A percentile compares a stretch with the other conserved stretches of the same genome.
Conservation (phyloP, 2,797 vertebrate genomes). For the Euphonia xanthogaster region DNA sequence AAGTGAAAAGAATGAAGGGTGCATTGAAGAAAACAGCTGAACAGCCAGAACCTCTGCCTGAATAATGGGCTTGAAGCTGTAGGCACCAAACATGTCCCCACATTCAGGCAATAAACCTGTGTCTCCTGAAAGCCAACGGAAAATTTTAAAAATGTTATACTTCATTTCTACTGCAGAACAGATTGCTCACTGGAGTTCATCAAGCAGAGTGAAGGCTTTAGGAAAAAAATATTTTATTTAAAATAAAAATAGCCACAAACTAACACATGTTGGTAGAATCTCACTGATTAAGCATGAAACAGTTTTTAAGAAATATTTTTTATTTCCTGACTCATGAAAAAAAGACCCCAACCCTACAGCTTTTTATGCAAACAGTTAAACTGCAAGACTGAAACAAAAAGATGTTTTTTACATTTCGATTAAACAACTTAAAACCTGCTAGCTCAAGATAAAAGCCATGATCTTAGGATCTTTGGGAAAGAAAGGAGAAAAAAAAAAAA, state of each 20-base stretch:
- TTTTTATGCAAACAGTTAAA: neutral
- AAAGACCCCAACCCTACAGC: neutral
- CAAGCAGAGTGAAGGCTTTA: neutral
- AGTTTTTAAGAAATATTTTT: neutral
- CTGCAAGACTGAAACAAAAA: neutral
- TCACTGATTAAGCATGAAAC: neutral
- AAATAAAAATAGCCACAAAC: neutral
- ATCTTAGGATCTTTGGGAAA: neutral
- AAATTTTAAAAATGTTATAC: neutral
- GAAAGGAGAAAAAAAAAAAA: neutral
- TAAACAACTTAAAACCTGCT: neutral
- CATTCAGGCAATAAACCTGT: neutral
- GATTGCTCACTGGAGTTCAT: neutral
- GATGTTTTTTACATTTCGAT: neutral
- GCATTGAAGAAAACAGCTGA: neutral
- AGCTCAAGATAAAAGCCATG: neutral
- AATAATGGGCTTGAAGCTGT: neutral
- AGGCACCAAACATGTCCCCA: neutral
- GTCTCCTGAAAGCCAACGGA: neutral
- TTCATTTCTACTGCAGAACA: neutral
- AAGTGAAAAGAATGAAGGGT: slow-evolving; percentile 18
- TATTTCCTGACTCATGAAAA: neutral
- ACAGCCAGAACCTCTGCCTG: neutral
- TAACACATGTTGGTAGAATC: neutral
- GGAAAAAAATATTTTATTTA: neutral